Evolutionary conservation across 2,888 invertebrate genomes (phyloP).

Genomic region (Hemithea aestivaria): DNA sequence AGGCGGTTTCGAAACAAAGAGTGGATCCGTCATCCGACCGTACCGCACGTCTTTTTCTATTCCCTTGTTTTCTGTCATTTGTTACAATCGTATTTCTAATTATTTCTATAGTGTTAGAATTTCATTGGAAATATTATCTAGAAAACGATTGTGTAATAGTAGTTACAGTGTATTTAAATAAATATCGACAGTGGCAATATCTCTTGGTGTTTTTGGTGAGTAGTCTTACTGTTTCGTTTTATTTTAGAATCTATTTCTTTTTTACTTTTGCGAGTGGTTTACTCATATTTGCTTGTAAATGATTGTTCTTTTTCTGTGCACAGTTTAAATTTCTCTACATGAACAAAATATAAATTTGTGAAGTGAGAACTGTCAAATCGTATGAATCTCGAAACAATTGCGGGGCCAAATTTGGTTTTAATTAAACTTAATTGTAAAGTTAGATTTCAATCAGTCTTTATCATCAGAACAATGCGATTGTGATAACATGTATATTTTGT

Average conservation of each 20-base stretch:
- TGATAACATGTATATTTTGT: too few relatives aligned
- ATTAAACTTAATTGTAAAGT: too few relatives aligned
- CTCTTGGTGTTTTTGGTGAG: slow-evolving; percentile 14
- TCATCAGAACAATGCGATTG: too few relatives aligned
- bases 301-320: slow-evolving; percentile 3
- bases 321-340: not conserved
- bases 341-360: too few relatives aligned
- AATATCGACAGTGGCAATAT: not conserved
- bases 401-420: too few relatives aligned
- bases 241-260: slow-evolving; percentile 47
- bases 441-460: too few relatives aligned
- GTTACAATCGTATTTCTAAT: slow-evolving; percentile 52
- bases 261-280: slow-evolving; percentile 26
- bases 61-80: slow-evolving; percentile 69
- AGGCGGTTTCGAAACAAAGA: slow-evolving; percentile 27
- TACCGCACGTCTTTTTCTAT: slow-evolving; percentile 65
- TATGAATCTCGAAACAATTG: too few relatives aligned
- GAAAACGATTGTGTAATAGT: slow-evolving; percentile 47
- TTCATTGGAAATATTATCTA: slow-evolving; percentile 42
- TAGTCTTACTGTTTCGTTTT: slow-evolving; percentile 24
- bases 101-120: slow-evolving; percentile 43
- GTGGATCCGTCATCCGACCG: slow-evolving; percentile 47
- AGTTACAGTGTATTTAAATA: slow-evolving; percentile 18
- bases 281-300: slow-evolving; percentile 1
- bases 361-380: too few relatives aligned